Base-by-base conservation (phyloP, 2,888 invertebrate species). In the Sesia bembeciformis region DNA sequence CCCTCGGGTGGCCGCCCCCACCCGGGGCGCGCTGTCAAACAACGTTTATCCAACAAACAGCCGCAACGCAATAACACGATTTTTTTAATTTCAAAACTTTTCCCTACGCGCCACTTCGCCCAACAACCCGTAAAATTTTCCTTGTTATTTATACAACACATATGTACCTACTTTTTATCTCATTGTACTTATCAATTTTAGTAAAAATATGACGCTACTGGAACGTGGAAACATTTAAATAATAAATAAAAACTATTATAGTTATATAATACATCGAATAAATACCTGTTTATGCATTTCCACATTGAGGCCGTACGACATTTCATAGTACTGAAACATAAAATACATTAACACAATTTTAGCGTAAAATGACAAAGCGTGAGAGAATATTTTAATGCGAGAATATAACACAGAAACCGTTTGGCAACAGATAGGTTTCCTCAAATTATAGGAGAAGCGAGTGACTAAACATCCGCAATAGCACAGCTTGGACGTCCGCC, bases 211-310 rank as follows among this genome's bases (percentile, higher is more conserved):
- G 40, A 52, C 53, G 64, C 61, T 66, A 63, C 64, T 64, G 70
- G 68, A 75, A 74, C 72, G 75, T 73, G 76, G 70, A 73, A 77
- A 77, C 70, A 53, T 53, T 53, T 53, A 23, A 23, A 23, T 23
- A 23, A 23, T 1, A 23, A 23, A 23, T 23, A 23, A 23, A 23
- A 23, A 1, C 23, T 23, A 23, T 23, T 23, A 23, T 23, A 23
- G 23, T 23, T 23, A 23, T 23, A 23, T 23, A 23, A 1, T 23
- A 23, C 2, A 23, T 23, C 1, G 23, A 7, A 62, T 64, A 82
- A 93, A 90, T 91, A 96, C 96, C 95, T 98, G 97, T 92, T 98
- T 98, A 90, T 97, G 97, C 96, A 98, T 97, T 91, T 98, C 98
- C 81, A 97, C 97, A 90, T 97, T 97, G 89, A 98, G 94, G 73